Evolutionary conservation across 2,888 invertebrate genomes (phyloP), one percentile per base, ranked within the genome.

Genomic region (Cheilosia pagana): DNA sequence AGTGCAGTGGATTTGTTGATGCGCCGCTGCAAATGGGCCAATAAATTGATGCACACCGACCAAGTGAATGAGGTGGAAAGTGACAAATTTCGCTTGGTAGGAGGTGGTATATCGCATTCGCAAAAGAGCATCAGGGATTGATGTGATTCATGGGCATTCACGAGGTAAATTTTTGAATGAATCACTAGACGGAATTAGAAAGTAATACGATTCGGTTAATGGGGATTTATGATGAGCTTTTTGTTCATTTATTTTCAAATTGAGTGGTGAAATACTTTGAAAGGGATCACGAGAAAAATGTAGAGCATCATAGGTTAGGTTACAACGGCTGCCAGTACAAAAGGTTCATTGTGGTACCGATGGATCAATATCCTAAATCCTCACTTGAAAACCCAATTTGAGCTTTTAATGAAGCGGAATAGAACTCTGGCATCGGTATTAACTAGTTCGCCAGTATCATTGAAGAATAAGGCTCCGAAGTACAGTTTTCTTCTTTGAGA

Each of bases 91-190:
- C 25, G 19, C 50, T 31, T 21, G 25, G n/a, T 25, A 19, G 45
- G 21, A 10, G 21, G 52, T 16, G 21, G 21, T 16, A 12, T 16
- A 12, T 3, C 1, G 39, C 21, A 65, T 59, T 67, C 39, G 60
- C 23, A 35, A 60, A 35, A 55, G 43, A 41, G 19, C 48, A n/a
- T n/a, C n/a, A 16, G 52, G 25, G 45, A 60, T 12, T 12, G 3
- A 45, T 60, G 59, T 76, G 76, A 76, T 68, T 76, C 76, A 76
- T 68, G 76, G 76, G 76, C 76, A 68, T 59, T 53, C 23, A 62
- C 53, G 77, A 68, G 31, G 68, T 48, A 39, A 16, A 28, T 62
- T 39, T 10, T 55, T 55, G n/a, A 53, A 53, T 77, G 77, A 77
- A 62, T 77, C 77, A 68, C 45, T 50, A 8, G 43, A 59, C 48